Base-by-base conservation (phyloP, 1,140 invertebrate genomes). In the Papilio glaucus region DNA sequence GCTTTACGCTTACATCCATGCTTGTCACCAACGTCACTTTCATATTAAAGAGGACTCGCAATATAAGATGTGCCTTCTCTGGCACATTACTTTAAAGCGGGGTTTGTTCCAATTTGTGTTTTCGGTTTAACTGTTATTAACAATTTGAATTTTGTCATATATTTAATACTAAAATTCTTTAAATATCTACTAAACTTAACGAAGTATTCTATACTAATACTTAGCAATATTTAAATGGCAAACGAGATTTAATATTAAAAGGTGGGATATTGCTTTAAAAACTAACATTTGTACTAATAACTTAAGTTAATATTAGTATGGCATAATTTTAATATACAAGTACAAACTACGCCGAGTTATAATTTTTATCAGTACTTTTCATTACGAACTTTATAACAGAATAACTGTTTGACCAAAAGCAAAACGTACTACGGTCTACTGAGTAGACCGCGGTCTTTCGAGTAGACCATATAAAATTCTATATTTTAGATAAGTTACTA, bases 251-350 rank as follows among this genome's bases (percentile, higher is more conserved):
- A 53, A 13, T 37, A 45, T 45, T 53, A 69, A 62, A n/a, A 87
- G 85, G 85, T 87, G 85, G 85, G 85, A 81, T 73, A 74, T 74
- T 69, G 26, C 26, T 49, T 73, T 53, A 75, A 72, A 73, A 76
- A 71, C 77, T 85, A 83, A 72, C 45, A 68, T 78, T 85, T 84
- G 84, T 85, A 85, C 84, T 85, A 74, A 77, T 84, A 78, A 79
- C 42, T 69, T 68, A 68, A n/a, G 26, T 68, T 69, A 49, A 53
- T 39, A 71, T 74, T 85, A 86, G 80, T 85, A 87, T 87, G 84
- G 84, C 84, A 78, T 78, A 74, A 60, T 73, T 78, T 82, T 18
- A 84, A 86, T 86, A 71, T 84, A 85, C 80, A 86, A 63, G 42
- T 76, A 38, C 29, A 57, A 57, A 13, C 49, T 57, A 57, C 3